These are phyloP conservation scores for Salticus scenicus DNA, from an alignment of 2,888 invertebrate genomes.

Conservation along the genomic window DNA sequence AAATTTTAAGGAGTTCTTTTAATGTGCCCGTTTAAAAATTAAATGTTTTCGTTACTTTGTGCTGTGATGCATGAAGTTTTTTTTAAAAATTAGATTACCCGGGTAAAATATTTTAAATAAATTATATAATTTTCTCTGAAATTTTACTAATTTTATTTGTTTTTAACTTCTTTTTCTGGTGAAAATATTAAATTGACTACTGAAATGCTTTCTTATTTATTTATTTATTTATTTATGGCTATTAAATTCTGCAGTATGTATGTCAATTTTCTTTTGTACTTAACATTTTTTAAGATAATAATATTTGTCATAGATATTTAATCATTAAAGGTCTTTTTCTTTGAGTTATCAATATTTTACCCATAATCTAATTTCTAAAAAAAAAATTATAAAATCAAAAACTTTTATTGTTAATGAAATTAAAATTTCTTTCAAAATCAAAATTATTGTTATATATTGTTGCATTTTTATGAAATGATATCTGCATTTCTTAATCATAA, in stretches of 20 bases:
- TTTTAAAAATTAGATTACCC: neutral
- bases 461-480: neutral
- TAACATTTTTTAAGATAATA: neutral
- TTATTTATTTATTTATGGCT: too few species aligned
- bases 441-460: conserved; percentile 9
- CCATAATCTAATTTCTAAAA: neutral
- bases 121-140: neutral
- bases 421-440: neutral
- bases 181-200: too few species aligned
- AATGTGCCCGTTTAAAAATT: neutral
- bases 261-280: too few species aligned
- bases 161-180: too few species aligned
- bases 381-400: neutral
- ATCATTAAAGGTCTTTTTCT: too few species aligned
- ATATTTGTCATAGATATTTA: neutral
- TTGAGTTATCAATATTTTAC: too few species aligned
- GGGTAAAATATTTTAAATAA: neutral
- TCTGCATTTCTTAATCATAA: neutral
- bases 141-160: too few species aligned
- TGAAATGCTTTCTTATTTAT: too few species aligned
- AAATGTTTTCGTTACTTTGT: neutral
- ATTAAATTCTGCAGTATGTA: too few species aligned
- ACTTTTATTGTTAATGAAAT: neutral
- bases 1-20: neutral
- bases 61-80: neutral